Evolutionary conservation across 2,888 invertebrate species (phyloP).

Genomic region (Andrena minutula): DNA sequence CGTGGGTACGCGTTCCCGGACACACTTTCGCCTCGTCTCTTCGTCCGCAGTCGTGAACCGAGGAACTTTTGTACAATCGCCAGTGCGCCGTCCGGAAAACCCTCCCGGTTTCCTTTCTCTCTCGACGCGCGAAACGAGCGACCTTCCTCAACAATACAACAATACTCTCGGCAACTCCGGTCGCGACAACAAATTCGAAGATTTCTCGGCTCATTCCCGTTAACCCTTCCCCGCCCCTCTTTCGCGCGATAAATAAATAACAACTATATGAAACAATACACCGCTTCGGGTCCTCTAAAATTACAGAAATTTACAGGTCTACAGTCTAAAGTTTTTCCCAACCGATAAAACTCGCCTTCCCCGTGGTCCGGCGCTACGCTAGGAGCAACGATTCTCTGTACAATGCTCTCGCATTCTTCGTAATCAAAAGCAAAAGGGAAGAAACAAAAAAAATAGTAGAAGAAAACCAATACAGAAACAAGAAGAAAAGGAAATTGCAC

Average conservation of each 20-base stretch:
- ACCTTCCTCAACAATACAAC: slow-evolving; percentile 36
- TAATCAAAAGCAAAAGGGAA: slow-evolving; percentile 5
- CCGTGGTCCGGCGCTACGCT: not conserved
- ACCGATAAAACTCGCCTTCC: slow-evolving; percentile 26
- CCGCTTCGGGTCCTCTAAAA: slow-evolving; percentile 59
- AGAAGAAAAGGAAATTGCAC: not conserved
- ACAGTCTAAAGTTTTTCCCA: slow-evolving; percentile 55
- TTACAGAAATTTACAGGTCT: slow-evolving; percentile 70
- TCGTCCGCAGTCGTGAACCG: not conserved
- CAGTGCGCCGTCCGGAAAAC: slow-evolving; percentile 21
- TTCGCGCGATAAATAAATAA: slow-evolving; percentile 65
- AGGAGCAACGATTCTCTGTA: not conserved
- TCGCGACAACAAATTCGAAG: slow-evolving; percentile 5
- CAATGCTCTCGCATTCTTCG: slow-evolving; percentile 1
- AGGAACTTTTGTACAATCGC: slow-evolving; percentile 51
- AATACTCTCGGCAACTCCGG: slow-evolving; percentile 57
- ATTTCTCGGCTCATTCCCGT: slow-evolving; percentile 13
- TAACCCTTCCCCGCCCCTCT: slow-evolving; percentile 13
- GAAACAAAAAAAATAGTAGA: slow-evolving; percentile 4
- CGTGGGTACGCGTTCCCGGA: slow-evolving; percentile 14
- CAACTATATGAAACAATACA: slow-evolving; percentile 67
- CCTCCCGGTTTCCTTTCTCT: slow-evolving; percentile 3
- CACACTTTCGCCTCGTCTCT: slow-evolving; percentile 14
- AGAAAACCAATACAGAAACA: not conserved
- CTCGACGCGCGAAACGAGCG: slow-evolving; percentile 14